A percentile compares a stretch with the other conserved stretches of the same genome.
These are phyloP conservation scores for Lissocephala sabroskyi DNA, from an alignment of 2,888 invertebrate genomes.

Conservation along the genomic window DNA sequence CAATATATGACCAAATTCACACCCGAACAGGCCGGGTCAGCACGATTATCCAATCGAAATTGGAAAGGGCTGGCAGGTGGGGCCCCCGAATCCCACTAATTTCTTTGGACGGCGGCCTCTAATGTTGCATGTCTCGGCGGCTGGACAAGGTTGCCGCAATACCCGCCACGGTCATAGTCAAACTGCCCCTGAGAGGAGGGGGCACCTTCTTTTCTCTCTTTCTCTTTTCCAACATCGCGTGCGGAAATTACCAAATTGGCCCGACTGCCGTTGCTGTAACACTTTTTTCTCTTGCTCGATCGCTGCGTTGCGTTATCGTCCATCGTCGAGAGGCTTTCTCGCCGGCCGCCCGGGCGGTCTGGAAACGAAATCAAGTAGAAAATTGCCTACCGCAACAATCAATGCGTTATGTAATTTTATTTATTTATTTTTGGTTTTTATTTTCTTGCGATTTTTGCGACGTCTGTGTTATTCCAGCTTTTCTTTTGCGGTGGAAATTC, in stretches of 20 bases:
- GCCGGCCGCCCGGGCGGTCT: slow-evolving; percentile 6
- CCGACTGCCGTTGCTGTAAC: slow-evolving; percentile 25
- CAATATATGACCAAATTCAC: neutral
- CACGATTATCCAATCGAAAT: neutral
- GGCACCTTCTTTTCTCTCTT: slow-evolving; percentile 10
- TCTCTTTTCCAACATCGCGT: slow-evolving; percentile 24
- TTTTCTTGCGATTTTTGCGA: too few relatives aligned
- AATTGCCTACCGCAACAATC: too few relatives aligned
- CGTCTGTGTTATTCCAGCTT: too few relatives aligned
- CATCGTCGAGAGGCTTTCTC: slow-evolving; percentile 17
- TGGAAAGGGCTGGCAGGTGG: neutral
- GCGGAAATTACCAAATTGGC: slow-evolving; percentile 44
- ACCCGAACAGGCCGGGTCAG: neutral
- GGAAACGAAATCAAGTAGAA: neutral
- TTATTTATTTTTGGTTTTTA: slow-evolving; percentile 25
- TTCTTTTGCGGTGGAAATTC: too few relatives aligned
- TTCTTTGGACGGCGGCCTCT: slow-evolving; percentile 10
- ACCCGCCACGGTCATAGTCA: slow-evolving; percentile 2
- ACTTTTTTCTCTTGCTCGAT: slow-evolving; percentile 11
- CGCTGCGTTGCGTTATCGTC: slow-evolving; percentile 21
- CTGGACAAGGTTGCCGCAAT: slow-evolving; percentile 37
- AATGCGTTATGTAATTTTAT: too few relatives aligned
- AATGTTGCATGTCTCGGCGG: slow-evolving; percentile 28
- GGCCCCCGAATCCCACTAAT: neutral
- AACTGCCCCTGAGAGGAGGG: neutral